phyloP scores from a whole-genome alignment of 2,113 vertebrate genomes.

The Mus musculus region GRCm39 chrX:168367501-168368000 shows the following conservation, averaged over 20 bases:
- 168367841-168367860: neutral
- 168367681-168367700: neutral
- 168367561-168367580: slow-evolving; percentile 32
- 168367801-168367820: neutral
- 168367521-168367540: neutral
- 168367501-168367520: neutral
- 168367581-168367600: neutral
- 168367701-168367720: too few species aligned
- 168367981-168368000: too few species aligned
- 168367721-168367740: neutral
- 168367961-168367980: too few species aligned
- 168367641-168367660: neutral
- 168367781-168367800: neutral
- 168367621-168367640: neutral
- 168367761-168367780: neutral
- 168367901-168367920: too few species aligned
- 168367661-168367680: neutral
- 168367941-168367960: too few species aligned
- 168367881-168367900: too few species aligned
- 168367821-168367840: neutral
- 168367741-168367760: neutral
- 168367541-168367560: neutral
- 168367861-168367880: too few species aligned
- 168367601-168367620: neutral
- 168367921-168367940: too few species aligned